A percentile compares a stretch with the other conserved stretches of the same genome.
Evolutionary conservation across 2,888 invertebrate species (phyloP).

Genomic region (Mimas tiliae): DNA sequence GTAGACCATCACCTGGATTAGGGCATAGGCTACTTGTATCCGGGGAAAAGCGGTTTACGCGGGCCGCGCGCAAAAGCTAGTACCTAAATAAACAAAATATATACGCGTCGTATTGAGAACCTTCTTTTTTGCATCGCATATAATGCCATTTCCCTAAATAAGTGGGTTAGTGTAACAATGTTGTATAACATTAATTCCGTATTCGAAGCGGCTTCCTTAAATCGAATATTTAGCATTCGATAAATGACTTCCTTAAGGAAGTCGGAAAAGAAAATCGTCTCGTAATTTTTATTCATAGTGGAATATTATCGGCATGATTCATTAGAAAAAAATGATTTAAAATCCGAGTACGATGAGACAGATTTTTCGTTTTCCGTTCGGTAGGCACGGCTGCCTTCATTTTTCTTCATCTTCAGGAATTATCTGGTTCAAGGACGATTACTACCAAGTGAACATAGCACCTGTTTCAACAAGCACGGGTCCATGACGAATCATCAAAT

Average conservation of each 20-base stretch:
- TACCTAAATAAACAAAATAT: too few species aligned
- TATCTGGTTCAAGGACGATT: not conserved
- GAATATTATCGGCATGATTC: slow-evolving; percentile 32
- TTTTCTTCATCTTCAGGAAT: slow-evolving; percentile 4
- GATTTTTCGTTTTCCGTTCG: slow-evolving; percentile 15
- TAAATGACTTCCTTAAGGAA: slow-evolving; percentile 33
- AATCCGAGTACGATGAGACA: slow-evolving; percentile 10
- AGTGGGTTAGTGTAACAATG: not conserved
- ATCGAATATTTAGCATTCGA: slow-evolving; percentile 44
- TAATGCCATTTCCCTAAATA: too few species aligned
- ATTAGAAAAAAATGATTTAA: slow-evolving; percentile 18
- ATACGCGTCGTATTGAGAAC: too few species aligned
- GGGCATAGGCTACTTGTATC: too few species aligned
- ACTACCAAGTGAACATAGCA: too few species aligned
- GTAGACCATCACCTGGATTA: too few species aligned
- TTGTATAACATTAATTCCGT: slow-evolving; percentile 6
- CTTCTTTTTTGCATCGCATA: too few species aligned
- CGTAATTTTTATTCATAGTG: slow-evolving; percentile 43
- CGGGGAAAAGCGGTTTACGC: too few species aligned
- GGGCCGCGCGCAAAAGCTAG: too few species aligned
- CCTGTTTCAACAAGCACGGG: too few species aligned
- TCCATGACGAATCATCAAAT: too few species aligned
- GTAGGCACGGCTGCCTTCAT: not conserved
- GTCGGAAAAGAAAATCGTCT: slow-evolving; percentile 36
- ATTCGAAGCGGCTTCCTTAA: slow-evolving; percentile 30